phyloP scores from a whole-genome alignment of 2,888 invertebrate species.

The Tachina fera region DNA sequence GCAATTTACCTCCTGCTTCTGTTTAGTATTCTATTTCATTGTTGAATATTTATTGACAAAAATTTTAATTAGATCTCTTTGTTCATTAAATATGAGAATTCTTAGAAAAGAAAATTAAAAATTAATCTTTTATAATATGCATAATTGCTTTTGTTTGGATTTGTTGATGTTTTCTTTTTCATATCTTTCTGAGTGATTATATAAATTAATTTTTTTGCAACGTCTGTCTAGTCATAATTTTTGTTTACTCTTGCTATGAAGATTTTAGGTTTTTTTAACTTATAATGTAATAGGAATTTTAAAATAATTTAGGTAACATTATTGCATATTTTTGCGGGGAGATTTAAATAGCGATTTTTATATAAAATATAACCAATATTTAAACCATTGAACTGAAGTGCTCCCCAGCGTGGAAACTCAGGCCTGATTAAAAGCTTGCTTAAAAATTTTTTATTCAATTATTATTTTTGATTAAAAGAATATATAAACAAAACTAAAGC shows the following conservation, averaged over 20 bases:
- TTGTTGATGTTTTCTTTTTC: background rate
- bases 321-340: background rate
- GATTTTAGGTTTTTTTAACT: background rate
- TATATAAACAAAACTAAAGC: too few species aligned
- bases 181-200: background rate
- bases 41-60: background rate
- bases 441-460: too few species aligned
- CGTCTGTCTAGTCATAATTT: constrained; percentile 35
- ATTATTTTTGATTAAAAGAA: too few species aligned
- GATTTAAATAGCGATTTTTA: background rate
- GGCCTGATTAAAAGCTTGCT: too few species aligned
- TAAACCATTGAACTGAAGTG: too few species aligned
- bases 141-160: constrained; percentile 2
- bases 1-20: constrained; percentile 32
- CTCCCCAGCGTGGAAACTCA: too few species aligned
- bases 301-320: background rate
- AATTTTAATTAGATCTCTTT: background rate
- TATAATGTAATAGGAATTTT: background rate
- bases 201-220: background rate
- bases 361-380: background rate
- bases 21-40: constrained; percentile 37
- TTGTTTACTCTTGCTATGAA: background rate
- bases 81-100: constrained; percentile 1
- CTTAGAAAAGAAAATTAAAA: background rate
- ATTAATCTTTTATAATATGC: background rate